Base-by-base conservation (phyloP, 1,140 invertebrate species). In the Drosophila virilis region DNA sequence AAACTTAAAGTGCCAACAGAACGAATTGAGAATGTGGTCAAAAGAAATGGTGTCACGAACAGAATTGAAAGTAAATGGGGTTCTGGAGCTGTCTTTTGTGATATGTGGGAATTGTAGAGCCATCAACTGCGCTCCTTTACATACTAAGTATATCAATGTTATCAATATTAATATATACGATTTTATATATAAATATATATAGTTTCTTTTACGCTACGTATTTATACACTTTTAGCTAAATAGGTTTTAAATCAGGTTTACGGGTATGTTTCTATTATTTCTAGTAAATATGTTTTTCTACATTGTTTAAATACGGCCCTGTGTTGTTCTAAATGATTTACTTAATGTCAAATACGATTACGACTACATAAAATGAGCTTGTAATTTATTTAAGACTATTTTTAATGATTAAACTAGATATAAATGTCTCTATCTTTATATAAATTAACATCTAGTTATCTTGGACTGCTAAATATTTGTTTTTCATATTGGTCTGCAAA, bases 1-100 rank as follows among this genome's bases (percentile, higher is more conserved):
- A 43, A 54, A 64, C 46, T 42, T 7, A 70, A 58, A 37, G 45
- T 58, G 52, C 46, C 12, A 65, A 32, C 38, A 17, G 46, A 54
- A 58, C n/a, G 22, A 73, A 33, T 32, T 58, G 15, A 33, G 22
- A 68, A 67, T n/a, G 40, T 46, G 37, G 15, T 59, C n/a, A 66
- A 64, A 33, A 8, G 37, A 55, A 55, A 17, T 10, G 13, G 13
- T 54, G 51, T 43, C n/a, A 13, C 40, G 6, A 59, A 59, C 8
- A 52, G 42, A 69, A 61, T 28, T 50, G 12, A 73, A 73, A 40
- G 6, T 40, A 46, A 28, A 73, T 40, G n/a, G 54, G 55, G 50
- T 68, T 73, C 40, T 73, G 70, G 70, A 68, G 57, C 40, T 74
- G 71, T 68, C 71, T 40, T 68, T 61, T 60, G 66, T 74, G 58